phyloP scores from a whole-genome alignment of 2,888 invertebrate species.

The Ommatoiulus sabulosus region DNA sequence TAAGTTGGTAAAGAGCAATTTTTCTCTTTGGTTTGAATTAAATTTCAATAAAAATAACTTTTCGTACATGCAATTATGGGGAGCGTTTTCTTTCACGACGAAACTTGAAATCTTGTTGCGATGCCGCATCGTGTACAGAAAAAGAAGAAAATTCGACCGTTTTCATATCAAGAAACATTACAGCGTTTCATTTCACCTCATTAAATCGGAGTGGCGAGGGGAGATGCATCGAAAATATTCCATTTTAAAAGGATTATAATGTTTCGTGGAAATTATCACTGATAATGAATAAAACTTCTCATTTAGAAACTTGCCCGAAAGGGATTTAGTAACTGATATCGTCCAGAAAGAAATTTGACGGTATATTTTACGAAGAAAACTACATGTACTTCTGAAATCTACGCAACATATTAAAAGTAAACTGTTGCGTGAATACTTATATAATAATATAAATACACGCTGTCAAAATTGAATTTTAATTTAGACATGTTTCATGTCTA shows the following conservation, averaged over 20 bases:
- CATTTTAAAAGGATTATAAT: background rate
- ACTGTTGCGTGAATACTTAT: too few relatives aligned
- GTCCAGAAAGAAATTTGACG: background rate
- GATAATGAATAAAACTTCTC: too few relatives aligned
- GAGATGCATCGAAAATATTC: background rate
- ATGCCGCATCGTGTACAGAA: background rate
- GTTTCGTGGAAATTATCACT: too few relatives aligned
- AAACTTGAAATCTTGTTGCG: background rate
- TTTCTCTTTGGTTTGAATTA: background rate
- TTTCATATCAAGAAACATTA: background rate
- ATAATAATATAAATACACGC: too few relatives aligned
- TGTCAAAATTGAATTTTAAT: too few relatives aligned
- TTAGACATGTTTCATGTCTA: too few relatives aligned
- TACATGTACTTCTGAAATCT: too few relatives aligned
- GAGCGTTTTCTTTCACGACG: constrained; percentile 13
- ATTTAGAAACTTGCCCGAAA: background rate
- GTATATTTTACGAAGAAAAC: too few relatives aligned
- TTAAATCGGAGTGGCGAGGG: background rate
- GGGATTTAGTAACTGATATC: background rate
- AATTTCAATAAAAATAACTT: constrained; percentile 38
- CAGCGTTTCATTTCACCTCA: background rate
- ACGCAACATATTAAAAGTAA: too few relatives aligned
- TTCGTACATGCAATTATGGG: background rate
- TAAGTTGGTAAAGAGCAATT: background rate
- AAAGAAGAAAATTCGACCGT: background rate